These are phyloP conservation scores for Tokudaia muenninki DNA, from an alignment of 2,797 vertebrate species.

Conservation along the genomic window DNA sequence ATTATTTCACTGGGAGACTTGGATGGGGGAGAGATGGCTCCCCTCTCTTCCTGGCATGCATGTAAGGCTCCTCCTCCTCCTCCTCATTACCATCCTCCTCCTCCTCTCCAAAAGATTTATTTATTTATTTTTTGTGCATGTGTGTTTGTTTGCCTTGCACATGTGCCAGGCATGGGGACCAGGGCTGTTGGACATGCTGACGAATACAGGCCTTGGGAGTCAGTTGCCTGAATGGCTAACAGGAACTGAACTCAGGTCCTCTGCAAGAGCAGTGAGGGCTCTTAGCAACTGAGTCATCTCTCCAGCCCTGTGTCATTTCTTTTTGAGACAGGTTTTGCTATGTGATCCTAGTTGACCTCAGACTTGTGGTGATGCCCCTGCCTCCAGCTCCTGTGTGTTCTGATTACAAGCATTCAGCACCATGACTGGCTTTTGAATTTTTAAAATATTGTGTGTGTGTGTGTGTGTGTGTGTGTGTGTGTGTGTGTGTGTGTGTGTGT, in stretches of 20 bases:
- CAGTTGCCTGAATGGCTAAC: neutral
- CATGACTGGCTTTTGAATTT: neutral
- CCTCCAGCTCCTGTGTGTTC: neutral
- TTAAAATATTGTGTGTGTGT: neutral
- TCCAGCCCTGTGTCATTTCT: neutral
- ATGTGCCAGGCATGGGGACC: too few species aligned
- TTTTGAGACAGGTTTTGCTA: neutral
- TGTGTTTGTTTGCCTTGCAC: neutral
- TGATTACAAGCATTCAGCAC: neutral
- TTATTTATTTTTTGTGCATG: too few species aligned
- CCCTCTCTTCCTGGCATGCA: neutral
- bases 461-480: too few species aligned
- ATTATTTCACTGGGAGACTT: neutral
- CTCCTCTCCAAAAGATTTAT: neutral
- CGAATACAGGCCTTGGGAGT: neutral
- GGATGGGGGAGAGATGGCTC: neutral
- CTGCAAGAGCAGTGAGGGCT: neutral
- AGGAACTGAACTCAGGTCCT: neutral
- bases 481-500: too few species aligned
- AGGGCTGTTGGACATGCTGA: neutral
- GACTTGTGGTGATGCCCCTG: neutral
- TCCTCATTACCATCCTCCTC: neutral
- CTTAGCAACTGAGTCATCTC: neutral
- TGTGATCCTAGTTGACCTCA: neutral
- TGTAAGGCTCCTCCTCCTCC: neutral